Conservation (phyloP, 2,113 vertebrate species). For the Sciurus niger region DNA sequence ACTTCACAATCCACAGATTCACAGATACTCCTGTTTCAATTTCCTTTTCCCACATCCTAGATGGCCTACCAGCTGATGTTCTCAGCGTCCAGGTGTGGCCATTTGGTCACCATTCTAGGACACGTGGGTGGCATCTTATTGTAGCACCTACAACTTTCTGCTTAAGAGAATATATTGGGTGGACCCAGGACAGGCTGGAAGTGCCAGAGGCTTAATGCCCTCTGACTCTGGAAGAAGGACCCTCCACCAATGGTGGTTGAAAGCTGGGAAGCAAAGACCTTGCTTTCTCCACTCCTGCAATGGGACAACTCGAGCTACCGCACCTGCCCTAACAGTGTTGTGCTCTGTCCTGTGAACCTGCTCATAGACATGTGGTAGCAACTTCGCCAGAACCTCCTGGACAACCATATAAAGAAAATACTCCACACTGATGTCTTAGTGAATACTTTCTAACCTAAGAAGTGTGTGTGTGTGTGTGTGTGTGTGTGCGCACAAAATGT, state of each 20-base stretch:
- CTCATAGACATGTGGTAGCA: background rate
- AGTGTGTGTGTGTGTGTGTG: background rate
- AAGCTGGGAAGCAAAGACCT: fast-evolving
- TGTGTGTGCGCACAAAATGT: background rate
- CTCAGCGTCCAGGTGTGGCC: background rate
- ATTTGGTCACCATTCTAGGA: background rate
- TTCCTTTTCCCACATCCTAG: background rate
- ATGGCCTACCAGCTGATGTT: background rate
- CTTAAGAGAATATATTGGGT: background rate
- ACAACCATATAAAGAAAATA: background rate
- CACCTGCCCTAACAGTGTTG: background rate
- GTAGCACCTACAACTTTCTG: background rate
- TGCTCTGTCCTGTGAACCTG: background rate
- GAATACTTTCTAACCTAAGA: background rate
- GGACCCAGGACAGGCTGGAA: background rate
- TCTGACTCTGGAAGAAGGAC: background rate
- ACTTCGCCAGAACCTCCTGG: background rate
- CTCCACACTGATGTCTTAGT: background rate
- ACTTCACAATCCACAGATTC: background rate
- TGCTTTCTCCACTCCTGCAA: background rate
- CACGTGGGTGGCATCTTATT: too few relatives aligned
- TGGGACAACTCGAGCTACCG: background rate
- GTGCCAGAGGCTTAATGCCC: fast-evolving
- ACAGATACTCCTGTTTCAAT: background rate
- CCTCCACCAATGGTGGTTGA: background rate